A percentile compares a stretch with the other conserved stretches of the same genome.
phyloP scores from a whole-genome alignment of 2,113 vertebrate genomes.

The Eulacestoma nigropectus region DNA sequence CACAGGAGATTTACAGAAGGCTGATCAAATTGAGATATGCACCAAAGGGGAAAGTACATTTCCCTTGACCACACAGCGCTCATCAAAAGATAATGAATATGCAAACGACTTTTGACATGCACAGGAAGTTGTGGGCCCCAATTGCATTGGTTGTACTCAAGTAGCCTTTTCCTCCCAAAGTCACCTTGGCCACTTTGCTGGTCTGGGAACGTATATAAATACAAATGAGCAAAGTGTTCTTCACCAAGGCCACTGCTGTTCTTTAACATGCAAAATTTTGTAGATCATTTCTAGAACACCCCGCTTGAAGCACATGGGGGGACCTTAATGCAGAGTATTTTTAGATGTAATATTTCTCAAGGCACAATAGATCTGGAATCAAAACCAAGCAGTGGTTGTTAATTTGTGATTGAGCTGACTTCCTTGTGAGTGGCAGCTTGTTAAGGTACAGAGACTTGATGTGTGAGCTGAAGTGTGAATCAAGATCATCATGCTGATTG shows the following conservation, averaged over 20 bases:
- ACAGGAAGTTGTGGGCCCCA: neutral
- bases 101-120: neutral
- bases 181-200: neutral
- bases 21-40: slow-evolving; percentile 12
- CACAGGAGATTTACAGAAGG: neutral
- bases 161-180: neutral
- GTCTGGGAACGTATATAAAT: neutral
- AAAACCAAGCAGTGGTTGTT: neutral
- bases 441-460: neutral
- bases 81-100: slow-evolving; percentile 46
- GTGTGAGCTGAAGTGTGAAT: neutral
- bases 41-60: neutral
- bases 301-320: neutral
- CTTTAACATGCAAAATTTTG: neutral
- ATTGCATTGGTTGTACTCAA: neutral
- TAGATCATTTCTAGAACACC: neutral
- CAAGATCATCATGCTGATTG: neutral
- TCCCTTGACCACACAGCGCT: neutral
- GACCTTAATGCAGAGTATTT: neutral
- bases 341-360: neutral
- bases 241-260: neutral
- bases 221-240: neutral
- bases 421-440: neutral
- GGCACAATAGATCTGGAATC: neutral
- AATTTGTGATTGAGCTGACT: neutral